Evolutionary conservation across 2,113 vertebrate genomes (phyloP), one percentile per base, ranked within the genome.

Genomic region (Scytalopus superciliaris): DNA sequence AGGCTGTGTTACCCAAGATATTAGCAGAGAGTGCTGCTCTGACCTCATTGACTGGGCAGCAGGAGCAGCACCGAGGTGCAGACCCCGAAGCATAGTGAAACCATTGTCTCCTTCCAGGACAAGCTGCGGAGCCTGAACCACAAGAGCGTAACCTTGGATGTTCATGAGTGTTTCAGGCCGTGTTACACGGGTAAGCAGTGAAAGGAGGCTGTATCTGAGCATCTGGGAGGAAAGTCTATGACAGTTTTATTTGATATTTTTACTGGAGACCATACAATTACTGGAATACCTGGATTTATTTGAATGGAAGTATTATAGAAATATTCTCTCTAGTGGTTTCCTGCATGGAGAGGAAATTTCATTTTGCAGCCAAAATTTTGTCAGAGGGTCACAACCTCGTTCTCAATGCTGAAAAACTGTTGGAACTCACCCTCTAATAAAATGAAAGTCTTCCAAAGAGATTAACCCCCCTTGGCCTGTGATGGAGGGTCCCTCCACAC

Each of bases 211-310:
- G 80, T 90, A 93, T 95, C 90, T 92, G 84, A 96, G 86, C 88
- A 96, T 87, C 86, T 92, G 94, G 80, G 94, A 96, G 83, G 93
- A 91, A 96, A 96, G 83, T 37, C 76, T 84, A 13, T 90, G 94
- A 95, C 96, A 96, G 93, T 86, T 97, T 96, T 97, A 97, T 97
- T 96, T 96, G 92, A 94, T 96, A 84, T 96, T 96, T 96, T 96
- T 96, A 92, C 94, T 94, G 93, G 90, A 95, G 83, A 90, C 77
- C 80, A 35, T 95, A 96, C 92, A 95, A 97, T 96, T 96, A 97
- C 94, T 96, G 96, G 96, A 96, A 96, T 96, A 96, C 92, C 93
- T 94, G 96, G 73, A 92, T 96, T 97, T 95, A 93, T 96, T 94
- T 97, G 92, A 96, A 96, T 97, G 92, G 94, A 90, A 94, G 88